Base-by-base conservation (phyloP, 2,113 vertebrate genomes). In the Pteropus alecto region DNA sequence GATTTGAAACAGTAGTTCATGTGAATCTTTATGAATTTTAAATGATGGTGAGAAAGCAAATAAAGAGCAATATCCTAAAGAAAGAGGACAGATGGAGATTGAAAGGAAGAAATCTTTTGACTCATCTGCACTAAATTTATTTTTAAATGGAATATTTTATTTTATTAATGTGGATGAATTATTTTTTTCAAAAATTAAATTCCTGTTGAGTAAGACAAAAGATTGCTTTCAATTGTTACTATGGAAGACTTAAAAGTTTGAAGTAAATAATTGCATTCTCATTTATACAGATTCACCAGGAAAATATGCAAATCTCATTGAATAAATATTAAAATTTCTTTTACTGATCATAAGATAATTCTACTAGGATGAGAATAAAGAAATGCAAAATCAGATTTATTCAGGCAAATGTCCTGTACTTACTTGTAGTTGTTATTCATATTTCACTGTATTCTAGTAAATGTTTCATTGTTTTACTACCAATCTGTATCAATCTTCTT, bases 201-300 rank as follows among this genome's bases (percentile, higher is more conserved):
- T 88, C 14, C 26, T 86, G 15, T 89, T 68, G 35, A 65, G 46
- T 76, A 38, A 83, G 46, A 48, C 6, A 77, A 28, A 71, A 22
- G 16, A 90, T 18, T 89, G 51, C 51, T 93, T 94, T 81, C 74
- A 26, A 4, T 70, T 74, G 6, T 13, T 81, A 92, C 87, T 93
- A 74, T 77, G 18, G 33, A 93, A 95, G 35, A 5, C 46, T 82
- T 94, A 93, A 88, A 81, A 48, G 9, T 88, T 88, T 84, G 30
- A 91, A 84, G 60, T 89, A 94, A 93, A 81, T 30, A 81, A 84
- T 60, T 86, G 76, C 54, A 33, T 79, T 79, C n/a, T 85, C 24
- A 54, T 88, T 93, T 88, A 14, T 78, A 54, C 2, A 73, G 43
- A 87, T 85, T 77, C 46, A 67, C 33, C 14, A 58, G 61, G 73